Conservation (phyloP, 1,140 invertebrate species). For the Pteromalus puparum region DNA sequence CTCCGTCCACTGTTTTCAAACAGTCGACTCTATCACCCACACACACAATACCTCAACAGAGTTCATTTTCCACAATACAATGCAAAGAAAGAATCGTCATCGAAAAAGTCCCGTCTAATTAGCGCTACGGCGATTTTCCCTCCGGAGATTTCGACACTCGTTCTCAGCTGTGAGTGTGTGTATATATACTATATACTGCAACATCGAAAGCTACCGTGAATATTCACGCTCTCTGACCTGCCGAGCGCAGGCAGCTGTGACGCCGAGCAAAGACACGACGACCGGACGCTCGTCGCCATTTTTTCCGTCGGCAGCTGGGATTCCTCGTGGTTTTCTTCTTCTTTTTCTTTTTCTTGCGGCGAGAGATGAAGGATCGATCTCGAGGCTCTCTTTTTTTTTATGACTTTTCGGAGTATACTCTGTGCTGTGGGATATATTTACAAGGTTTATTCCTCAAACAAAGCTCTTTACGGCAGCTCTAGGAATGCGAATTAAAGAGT, state of each 20-base stretch:
- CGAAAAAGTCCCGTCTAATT: neutral
- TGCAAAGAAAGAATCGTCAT: too few species aligned
- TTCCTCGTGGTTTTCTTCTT: neutral
- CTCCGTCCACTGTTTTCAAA: too few species aligned
- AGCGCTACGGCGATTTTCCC: neutral
- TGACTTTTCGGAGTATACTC: too few species aligned
- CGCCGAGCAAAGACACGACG: neutral
- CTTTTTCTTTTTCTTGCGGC: too few species aligned
- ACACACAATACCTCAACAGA: too few species aligned
- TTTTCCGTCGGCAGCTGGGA: neutral
- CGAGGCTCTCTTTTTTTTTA: too few species aligned
- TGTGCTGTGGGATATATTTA: too few species aligned
- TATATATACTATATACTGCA: neutral
- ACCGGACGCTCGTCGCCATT: neutral
- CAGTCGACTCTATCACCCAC: too few species aligned
- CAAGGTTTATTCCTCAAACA: too few species aligned
- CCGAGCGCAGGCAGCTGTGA: neutral
- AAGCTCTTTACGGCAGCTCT: too few species aligned
- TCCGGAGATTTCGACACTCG: neutral
- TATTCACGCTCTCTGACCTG: slow-evolving; percentile 34
- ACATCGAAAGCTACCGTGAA: neutral
- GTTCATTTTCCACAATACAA: too few species aligned
- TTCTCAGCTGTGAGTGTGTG: neutral
- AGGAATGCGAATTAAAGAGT: neutral
- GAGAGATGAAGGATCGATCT: too few species aligned